Base-by-base conservation (phyloP, 2,888 invertebrate species). In the Silvanus unidentatus region DNA sequence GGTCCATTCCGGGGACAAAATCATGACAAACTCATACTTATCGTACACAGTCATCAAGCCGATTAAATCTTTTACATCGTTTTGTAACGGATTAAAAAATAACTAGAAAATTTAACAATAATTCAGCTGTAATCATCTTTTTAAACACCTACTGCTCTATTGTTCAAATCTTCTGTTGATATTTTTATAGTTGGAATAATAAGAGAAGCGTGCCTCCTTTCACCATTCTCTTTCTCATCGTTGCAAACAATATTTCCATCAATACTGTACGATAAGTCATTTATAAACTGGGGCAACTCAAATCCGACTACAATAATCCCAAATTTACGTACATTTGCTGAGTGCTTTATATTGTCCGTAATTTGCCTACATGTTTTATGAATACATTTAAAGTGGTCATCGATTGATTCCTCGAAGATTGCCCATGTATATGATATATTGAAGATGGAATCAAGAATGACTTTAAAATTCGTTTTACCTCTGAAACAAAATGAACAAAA, bases 61-160 rank as follows among this genome's bases (percentile, higher is more conserved):
- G 11, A 65, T 43, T 11, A 62, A 47, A 36, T 56, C 51, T 42
- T 58, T 48, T n/a, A 50, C 42, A 30, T 44, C 42, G 5, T 57
- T 58, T 27, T 48, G 37, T 9, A 32, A 30, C 11, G 45, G 10
- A 3, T 41, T 29, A 32, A 44, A 32, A 53, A 53, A 22, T 47
- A 41, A 13, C 30, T 13, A 13, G 27, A 16, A 35, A 16, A 16
- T 22, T 22, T 22, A 22, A 22, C 22, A 22, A 5, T 22, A 22
- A 15, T 34, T 22, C 2, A 30, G n/a, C 34, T 9, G 12, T 10
- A 15, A 30, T 14, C 11, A 27, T 6, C 4, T 11, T 28, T 43
- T 32, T 32, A 16, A 12, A 16, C 15, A 15, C 28, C 22, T 22
- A 22, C 22, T 5, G 8, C 4, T 22, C 22, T 3, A 22, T 22